A percentile compares a stretch with the other conserved stretches of the same genome.
These are phyloP conservation scores for Ichneumoninae sp. DNA, from an alignment of 2,888 invertebrate genomes.

Conservation along the genomic window DNA sequence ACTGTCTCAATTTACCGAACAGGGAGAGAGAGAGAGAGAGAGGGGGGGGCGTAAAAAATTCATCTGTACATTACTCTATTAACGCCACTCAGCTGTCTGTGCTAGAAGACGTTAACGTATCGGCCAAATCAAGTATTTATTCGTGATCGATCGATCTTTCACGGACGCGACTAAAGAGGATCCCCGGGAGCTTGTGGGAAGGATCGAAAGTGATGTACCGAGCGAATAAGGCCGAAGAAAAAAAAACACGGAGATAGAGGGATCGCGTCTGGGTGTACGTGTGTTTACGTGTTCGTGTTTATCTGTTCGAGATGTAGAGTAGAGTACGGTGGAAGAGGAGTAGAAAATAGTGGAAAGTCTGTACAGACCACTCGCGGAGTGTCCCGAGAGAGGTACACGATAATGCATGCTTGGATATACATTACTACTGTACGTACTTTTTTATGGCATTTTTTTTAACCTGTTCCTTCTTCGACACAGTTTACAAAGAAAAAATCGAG, in stretches of 20 bases:
- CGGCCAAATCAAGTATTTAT: constrained; percentile 51
- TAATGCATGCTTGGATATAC: constrained; percentile 41
- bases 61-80: constrained; percentile 4
- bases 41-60: constrained; percentile 15
- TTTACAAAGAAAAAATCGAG: constrained; percentile 24
- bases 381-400: constrained; percentile 47
- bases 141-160: constrained; percentile 44
- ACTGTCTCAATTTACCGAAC: not conserved
- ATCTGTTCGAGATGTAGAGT: constrained; percentile 26
- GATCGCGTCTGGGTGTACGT: not conserved
- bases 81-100: constrained; percentile 23
- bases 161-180: constrained; percentile 4
- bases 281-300: constrained; percentile 19
- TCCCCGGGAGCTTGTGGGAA: constrained; percentile 25
- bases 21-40: not conserved
- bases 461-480: not conserved
- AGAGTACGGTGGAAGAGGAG: constrained; percentile 15
- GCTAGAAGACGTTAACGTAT: constrained; percentile 18
- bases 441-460: not conserved
- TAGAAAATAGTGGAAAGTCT: constrained; percentile 38
- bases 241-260: constrained; percentile 53
- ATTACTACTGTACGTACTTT: constrained; percentile 1
- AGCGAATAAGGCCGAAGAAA: constrained; percentile 7
- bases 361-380: constrained; percentile 42
- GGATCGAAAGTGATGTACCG: constrained; percentile 17